Evolutionary conservation across 1,140 invertebrate genomes (phyloP).

Genomic region (Drosophila bifasciata): DNA sequence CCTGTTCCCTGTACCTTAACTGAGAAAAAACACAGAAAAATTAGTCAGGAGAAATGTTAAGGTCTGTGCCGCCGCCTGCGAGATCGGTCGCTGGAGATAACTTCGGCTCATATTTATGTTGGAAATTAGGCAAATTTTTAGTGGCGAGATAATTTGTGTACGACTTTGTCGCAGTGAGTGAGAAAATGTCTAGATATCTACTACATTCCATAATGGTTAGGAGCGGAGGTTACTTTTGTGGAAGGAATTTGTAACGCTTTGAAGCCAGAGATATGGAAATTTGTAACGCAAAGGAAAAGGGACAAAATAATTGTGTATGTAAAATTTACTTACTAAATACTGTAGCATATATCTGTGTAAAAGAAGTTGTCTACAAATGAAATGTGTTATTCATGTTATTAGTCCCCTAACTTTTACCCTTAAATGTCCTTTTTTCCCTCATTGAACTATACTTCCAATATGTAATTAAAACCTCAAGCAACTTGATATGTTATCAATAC

Average conservation of each 20-base stretch:
- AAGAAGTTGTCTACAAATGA: too few relatives aligned
- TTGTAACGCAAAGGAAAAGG: neutral
- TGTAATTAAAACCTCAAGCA: constrained; percentile 11
- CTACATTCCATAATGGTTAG: constrained; percentile 17
- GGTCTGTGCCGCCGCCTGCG: constrained; percentile 33
- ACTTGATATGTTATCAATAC: constrained; percentile 8
- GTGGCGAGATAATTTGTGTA: constrained; percentile 83
- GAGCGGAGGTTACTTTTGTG: neutral
- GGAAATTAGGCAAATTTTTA: constrained; percentile 83
- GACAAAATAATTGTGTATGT: neutral
- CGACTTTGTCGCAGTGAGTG: constrained; percentile 82
- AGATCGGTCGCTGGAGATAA: constrained; percentile 72
- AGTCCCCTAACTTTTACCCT: too few relatives aligned
- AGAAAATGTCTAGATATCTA: constrained; percentile 65
- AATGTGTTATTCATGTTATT: too few relatives aligned
- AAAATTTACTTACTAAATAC: constrained; percentile 1
- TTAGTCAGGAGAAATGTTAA: constrained; percentile 48
- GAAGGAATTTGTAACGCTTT: constrained; percentile 39
- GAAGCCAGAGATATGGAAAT: constrained; percentile 8
- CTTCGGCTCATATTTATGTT: constrained; percentile 75
- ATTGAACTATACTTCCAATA: too few relatives aligned
- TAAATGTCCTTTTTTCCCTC: neutral
- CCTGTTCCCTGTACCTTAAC: constrained; percentile 37
- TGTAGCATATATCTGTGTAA: neutral
- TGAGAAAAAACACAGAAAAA: constrained; percentile 48